Conservation (phyloP, 30 jellyfish, hydroid and myxozoan species). For the Turritopsis dohrnii region DNA sequence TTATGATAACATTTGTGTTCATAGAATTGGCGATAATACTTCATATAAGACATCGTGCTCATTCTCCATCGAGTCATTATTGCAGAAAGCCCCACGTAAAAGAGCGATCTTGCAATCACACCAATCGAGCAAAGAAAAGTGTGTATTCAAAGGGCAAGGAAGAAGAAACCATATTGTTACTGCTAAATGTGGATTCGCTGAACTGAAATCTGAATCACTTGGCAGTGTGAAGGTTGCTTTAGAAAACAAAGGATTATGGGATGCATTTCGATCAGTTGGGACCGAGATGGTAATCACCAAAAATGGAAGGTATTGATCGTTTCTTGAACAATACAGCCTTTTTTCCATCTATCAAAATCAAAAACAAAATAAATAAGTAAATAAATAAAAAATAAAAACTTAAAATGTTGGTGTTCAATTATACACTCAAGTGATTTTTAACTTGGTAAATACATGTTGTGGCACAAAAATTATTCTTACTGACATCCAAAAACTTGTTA, state of each 20-base stretch:
- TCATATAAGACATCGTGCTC: neutral
- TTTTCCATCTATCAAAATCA: too few species aligned
- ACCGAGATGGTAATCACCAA: constrained; percentile 89
- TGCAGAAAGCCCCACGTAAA: neutral
- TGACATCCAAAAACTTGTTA: too few species aligned
- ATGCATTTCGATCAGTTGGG: constrained; percentile 61
- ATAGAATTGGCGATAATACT: neutral
- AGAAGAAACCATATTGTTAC: neutral
- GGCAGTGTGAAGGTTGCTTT: constrained; percentile 50
- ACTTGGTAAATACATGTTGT: too few species aligned
- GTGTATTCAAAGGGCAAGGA: neutral
- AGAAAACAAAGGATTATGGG: constrained; percentile 79
- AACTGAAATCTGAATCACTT: neutral
- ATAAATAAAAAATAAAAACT: too few species aligned
- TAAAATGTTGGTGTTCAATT: too few species aligned
- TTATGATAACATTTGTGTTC: neutral
- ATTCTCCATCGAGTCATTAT: neutral
- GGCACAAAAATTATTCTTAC: too few species aligned
- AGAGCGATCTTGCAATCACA: neutral
- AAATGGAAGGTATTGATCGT: constrained; percentile 60
- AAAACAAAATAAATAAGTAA: too few species aligned
- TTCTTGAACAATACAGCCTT: neutral
- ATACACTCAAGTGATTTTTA: too few species aligned
- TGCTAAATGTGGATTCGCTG: neutral
- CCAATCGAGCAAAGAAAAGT: neutral